Base-by-base conservation (phyloP, 2,888 invertebrate genomes). In the Dicyrtomina minuta region DNA sequence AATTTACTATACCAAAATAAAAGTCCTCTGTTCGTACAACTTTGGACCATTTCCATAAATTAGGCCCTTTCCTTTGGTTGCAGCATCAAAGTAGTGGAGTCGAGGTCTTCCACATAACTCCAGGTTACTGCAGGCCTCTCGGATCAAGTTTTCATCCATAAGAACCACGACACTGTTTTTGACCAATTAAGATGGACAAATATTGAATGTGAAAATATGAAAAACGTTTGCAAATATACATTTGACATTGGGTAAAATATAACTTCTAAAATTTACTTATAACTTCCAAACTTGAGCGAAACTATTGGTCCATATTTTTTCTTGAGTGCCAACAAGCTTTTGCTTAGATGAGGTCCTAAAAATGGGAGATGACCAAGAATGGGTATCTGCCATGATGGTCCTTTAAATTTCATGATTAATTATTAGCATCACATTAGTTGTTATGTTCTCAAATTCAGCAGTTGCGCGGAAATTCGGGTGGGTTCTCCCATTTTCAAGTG, bases 271-370 rank as follows among this genome's bases (percentile, higher is more conserved):
- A n/a, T 43, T 43, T 13, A 43, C 43, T 20, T 49, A 20, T 24
- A 55, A 55, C 26, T 61, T 43, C 43, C 44, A 41, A 61, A 41
- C 5, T 43, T 41, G 8, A 61, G 8, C 24, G 12, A 44, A 44
- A 44, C 41, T 12, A 61, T 15, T 6, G 44, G 43, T n/a, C 61
- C 61, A 22, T n/a, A 61, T 20, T 61, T 12, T 3, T 61, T 15
- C 22, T 39, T 44, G 44, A 43, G 44, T 2, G 22, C 13, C 2
- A 41, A n/a, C 24, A 55, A 8, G 8, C 8, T 17, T 5, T 55
- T 12, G 5, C 13, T 13, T 3, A 26, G 55, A 13, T n/a, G 12
- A 6, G 55, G 13, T 24, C 55, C 55, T 13, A 55, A 13, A 12
- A n/a, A 17, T 5, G 26, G 6, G 24, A 55, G 26, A 55, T 55